Conservation (phyloP, 2,113 vertebrate genomes). For the Noctilio leporinus region DNA sequence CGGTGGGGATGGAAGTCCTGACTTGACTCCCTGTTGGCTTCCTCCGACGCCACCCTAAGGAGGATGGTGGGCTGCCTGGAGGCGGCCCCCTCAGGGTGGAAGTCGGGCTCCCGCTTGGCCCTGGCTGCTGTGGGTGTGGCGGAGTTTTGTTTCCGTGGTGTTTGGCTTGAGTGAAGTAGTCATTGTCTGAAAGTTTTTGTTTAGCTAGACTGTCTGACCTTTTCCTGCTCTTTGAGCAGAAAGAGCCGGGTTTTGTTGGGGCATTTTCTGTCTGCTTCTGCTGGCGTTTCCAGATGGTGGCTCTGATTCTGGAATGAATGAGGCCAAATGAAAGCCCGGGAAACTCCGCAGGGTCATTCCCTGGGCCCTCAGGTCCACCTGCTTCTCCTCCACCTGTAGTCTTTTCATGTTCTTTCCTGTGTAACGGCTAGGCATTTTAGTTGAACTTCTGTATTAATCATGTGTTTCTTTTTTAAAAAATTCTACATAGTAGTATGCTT, state of each 20-base stretch:
- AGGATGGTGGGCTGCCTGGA: background rate
- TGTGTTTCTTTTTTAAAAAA: background rate
- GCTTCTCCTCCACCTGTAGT: background rate
- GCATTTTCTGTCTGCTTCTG: background rate
- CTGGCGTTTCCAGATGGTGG: background rate
- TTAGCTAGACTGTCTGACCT: background rate
- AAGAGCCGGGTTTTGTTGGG: background rate
- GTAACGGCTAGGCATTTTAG: background rate
- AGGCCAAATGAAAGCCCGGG: background rate
- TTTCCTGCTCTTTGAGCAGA: background rate
- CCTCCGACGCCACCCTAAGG: background rate
- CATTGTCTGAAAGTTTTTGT: background rate
- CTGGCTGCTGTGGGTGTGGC: background rate
- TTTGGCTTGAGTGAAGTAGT: background rate
- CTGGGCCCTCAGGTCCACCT: background rate
- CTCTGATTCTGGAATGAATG: background rate
- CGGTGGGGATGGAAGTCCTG: too few relatives aligned
- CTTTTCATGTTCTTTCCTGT: background rate
- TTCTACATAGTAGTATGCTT: background rate
- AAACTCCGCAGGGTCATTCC: background rate
- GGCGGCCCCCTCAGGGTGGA: background rate
- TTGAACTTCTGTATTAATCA: background rate
- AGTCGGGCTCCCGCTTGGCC: background rate
- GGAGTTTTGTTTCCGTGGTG: background rate
- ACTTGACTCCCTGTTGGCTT: background rate